Evolutionary conservation across 1,140 invertebrate genomes (phyloP).

Genomic region (Eriosoma lanigerum): DNA sequence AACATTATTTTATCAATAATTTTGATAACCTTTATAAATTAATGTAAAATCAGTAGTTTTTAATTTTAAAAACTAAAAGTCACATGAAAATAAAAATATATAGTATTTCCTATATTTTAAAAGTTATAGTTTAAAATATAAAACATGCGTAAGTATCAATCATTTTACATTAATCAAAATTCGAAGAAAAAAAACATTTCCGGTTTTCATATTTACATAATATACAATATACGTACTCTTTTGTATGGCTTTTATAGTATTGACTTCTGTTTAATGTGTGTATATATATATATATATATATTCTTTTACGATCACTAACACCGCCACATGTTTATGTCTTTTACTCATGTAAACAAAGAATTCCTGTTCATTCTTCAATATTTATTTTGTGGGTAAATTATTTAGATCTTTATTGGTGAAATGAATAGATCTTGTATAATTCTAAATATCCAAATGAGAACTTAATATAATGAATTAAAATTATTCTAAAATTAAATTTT

Average conservation of each 20-base stretch:
- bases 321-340: slow-evolving; percentile 41
- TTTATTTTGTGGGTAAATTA: slow-evolving; percentile 9
- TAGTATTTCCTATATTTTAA: background rate
- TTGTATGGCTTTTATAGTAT: slow-evolving; percentile 40
- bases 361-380: slow-evolving; percentile 20
- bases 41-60: too few relatives aligned
- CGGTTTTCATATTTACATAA: slow-evolving; percentile 37
- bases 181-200: slow-evolving; percentile 44
- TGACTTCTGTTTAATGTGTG: slow-evolving; percentile 48
- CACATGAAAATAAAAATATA: background rate
- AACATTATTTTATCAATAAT: too few relatives aligned
- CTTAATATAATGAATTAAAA: background rate
- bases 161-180: slow-evolving; percentile 26
- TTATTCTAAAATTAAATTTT: too few relatives aligned
- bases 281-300: background rate
- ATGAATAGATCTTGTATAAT: background rate
- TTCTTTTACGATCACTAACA: slow-evolving; percentile 47
- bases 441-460: background rate
- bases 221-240: slow-evolving; percentile 1
- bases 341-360: slow-evolving; percentile 29
- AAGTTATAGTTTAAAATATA: background rate
- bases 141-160: background rate
- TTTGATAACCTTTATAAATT: too few relatives aligned
- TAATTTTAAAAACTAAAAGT: too few relatives aligned
- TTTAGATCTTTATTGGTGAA: slow-evolving; percentile 34